These are phyloP conservation scores for Diploscapter pachys DNA, from an alignment of 1,140 invertebrate species.

Conservation along the genomic window DNA sequence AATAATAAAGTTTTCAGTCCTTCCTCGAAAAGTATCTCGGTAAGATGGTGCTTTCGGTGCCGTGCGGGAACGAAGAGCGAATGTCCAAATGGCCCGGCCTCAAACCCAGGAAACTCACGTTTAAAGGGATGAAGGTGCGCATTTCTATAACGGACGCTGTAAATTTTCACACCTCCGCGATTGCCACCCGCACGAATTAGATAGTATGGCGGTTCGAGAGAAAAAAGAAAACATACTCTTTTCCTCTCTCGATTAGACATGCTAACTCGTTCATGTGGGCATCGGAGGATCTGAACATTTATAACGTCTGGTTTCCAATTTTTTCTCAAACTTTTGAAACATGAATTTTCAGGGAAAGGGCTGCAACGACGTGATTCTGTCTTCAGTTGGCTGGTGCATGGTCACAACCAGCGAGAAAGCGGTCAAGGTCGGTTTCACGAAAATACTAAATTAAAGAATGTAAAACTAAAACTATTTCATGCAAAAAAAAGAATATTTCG, in stretches of 20 bases:
- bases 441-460: too few relatives aligned
- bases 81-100: slow-evolving; percentile 73
- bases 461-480: too few relatives aligned
- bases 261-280: too few relatives aligned
- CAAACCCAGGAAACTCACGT: slow-evolving; percentile 59
- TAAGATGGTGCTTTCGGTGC: slow-evolving; percentile 65
- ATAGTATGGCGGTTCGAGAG: slow-evolving; percentile 11
- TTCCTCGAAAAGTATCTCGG: slow-evolving; percentile 73
- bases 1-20: too few relatives aligned
- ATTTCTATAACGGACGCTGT: too few relatives aligned
- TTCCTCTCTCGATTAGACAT: too few relatives aligned
- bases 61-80: slow-evolving; percentile 67
- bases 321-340: too few relatives aligned
- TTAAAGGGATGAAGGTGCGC: slow-evolving; percentile 28
- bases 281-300: too few relatives aligned
- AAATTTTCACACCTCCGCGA: too few relatives aligned
- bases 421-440: slow-evolving; percentile 56
- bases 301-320: too few relatives aligned
- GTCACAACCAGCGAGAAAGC: slow-evolving; percentile 63
- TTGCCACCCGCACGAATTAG: not conserved
- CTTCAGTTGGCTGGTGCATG: slow-evolving; percentile 72
- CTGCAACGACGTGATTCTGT: slow-evolving; percentile 74
- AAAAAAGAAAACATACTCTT: not conserved
- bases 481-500: too few relatives aligned
- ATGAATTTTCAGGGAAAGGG: not conserved